Evolutionary conservation across 2,113 vertebrate genomes (phyloP), one percentile per base, ranked within the genome.

Genomic region (Spea bombifrons): DNA sequence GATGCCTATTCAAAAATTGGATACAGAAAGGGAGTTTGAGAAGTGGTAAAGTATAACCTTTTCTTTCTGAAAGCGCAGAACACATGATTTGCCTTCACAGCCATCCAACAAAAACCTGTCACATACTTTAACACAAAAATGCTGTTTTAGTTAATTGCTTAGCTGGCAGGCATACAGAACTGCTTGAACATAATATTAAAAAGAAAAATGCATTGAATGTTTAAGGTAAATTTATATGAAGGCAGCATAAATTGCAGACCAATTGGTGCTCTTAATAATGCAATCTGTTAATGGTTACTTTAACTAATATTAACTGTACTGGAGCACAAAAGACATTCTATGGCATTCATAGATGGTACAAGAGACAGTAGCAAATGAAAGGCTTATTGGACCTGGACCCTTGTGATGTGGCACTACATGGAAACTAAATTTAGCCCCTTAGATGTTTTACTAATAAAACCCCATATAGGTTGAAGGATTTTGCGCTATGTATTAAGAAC

Each of bases 261-360:
- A 46, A 65, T 43, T 53, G 64, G 63, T n/a, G 49, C 17, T 66
- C 73, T 53, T 75, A 75, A 65, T 66, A 75, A 65, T 52, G 16
- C 64, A 66, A 65, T 52, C 48, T 44, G 48, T 17, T 75, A 66
- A 66, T 63, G 66, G 63, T 75, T 66, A 66, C 66, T 66, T 66
- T 66, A 66, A 66, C 63, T 75, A 73, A 45, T 61, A 59, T 73
- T 75, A 53, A 52, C 45, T 75, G 50, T 65, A 75, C 61, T 65
- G 61, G 12, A 66, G 47, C 46, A 43, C 30, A 30, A 30, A 30
- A 30, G 30, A 30, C 30, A 30, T 30, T 30, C 30, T 30, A 2
- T 30, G 30, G 30, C 30, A 30, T 30, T 30, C 30, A 30, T 30
- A 30, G 30, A 30, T 30, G 30, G 30, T 30, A 30, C 30, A 30